A percentile compares a stretch with the other conserved stretches of the same genome.
Conservation (phyloP, 1,140 invertebrate species). For the Micrasema minimum region DNA sequence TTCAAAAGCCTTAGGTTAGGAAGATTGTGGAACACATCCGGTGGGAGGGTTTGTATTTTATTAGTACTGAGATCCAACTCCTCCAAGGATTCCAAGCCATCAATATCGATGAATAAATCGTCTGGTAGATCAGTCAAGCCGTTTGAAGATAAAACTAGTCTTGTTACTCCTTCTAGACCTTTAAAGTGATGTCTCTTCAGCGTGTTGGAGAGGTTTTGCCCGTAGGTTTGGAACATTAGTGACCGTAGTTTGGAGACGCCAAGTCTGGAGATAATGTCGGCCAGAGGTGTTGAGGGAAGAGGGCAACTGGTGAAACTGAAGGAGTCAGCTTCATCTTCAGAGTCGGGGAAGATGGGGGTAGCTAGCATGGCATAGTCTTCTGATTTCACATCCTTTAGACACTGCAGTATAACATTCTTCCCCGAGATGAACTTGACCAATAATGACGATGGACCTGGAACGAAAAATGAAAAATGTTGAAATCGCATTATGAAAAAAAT, state of each 20-base stretch:
- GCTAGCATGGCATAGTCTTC: constrained; percentile 42
- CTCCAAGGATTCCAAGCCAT: constrained; percentile 67
- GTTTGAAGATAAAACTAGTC: constrained; percentile 65
- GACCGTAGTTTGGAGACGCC: constrained; percentile 61
- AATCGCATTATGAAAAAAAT: too few relatives aligned
- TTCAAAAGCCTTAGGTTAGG: constrained; percentile 69
- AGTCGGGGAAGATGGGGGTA: constrained; percentile 14
- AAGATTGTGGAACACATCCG: constrained; percentile 69
- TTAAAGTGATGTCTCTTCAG: constrained; percentile 66
- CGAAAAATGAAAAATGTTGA: constrained; percentile 8
- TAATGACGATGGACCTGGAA: constrained; percentile 30
- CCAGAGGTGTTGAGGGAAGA: constrained; percentile 60
- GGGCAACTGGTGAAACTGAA: constrained; percentile 64
- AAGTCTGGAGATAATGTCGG: constrained; percentile 60
- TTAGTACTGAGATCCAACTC: constrained; percentile 73
- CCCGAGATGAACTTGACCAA: constrained; percentile 20
- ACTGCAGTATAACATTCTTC: constrained; percentile 28
- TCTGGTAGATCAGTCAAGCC: constrained; percentile 66
- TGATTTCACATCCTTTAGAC: constrained; percentile 8
- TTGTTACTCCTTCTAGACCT: constrained; percentile 64
- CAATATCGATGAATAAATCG: constrained; percentile 69
- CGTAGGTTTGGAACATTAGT: constrained; percentile 62
- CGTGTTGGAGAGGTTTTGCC: constrained; percentile 62
- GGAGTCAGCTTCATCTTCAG: not conserved
- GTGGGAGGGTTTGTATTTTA: constrained; percentile 68